Evolutionary conservation across 1,140 invertebrate genomes (phyloP).

Genomic region (Vanessa atalanta): DNA sequence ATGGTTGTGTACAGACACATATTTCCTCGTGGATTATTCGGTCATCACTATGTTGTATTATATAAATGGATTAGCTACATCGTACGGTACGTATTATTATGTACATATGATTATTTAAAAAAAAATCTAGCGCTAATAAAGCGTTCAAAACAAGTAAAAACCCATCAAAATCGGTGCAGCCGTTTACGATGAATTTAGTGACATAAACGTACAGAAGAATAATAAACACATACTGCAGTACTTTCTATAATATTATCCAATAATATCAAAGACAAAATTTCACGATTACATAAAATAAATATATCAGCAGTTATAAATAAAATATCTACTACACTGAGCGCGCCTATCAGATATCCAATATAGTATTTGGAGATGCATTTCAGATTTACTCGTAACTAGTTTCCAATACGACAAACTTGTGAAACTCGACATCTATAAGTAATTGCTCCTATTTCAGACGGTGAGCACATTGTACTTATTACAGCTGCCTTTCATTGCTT

Average conservation of each 20-base stretch:
- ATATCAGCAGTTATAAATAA: not conserved
- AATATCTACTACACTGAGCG: constrained; percentile 9
- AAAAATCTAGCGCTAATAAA: too few relatives aligned
- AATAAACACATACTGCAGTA: not conserved
- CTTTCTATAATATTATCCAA: not conserved
- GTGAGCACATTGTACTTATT: not conserved
- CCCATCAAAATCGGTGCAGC: too few relatives aligned
- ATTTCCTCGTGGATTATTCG: too few relatives aligned
- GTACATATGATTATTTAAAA: too few relatives aligned
- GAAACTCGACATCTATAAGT: constrained; percentile 5
- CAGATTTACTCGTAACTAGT: constrained; percentile 15
- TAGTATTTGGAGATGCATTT: constrained; percentile 19
- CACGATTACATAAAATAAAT: not conserved
- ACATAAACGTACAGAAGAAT: too few relatives aligned
- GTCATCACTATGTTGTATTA: too few relatives aligned
- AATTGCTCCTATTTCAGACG: not conserved
- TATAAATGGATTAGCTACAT: too few relatives aligned
- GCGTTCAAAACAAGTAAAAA: too few relatives aligned
- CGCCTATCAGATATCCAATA: constrained; percentile 13
- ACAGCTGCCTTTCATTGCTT: not conserved
- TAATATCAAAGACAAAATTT: not conserved
- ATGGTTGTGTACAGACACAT: too few relatives aligned
- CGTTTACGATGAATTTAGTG: too few relatives aligned
- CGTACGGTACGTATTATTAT: too few relatives aligned
- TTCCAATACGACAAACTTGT: constrained; percentile 10